Conservation (phyloP, 2,113 vertebrate species). For the Lates calcarifer region DNA sequence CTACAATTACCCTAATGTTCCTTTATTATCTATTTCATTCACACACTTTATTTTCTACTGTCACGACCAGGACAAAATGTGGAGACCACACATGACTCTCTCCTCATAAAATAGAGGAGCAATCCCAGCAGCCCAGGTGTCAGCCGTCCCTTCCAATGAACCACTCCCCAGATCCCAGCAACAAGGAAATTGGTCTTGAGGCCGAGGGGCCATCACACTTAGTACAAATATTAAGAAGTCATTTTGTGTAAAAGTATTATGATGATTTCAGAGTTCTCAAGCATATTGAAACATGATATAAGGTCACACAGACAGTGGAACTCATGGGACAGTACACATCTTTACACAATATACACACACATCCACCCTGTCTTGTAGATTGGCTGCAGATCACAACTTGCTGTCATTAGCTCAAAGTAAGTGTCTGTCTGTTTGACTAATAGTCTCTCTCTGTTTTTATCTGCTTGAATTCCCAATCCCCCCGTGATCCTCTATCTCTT, state of each 20-base stretch:
- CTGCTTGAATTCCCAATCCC: conserved; percentile 36
- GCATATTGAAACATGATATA: neutral
- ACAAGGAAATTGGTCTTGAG: no score
- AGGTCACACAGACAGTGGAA: neutral
- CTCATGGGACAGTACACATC: neutral
- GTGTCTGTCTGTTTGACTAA: conserved; percentile 57
- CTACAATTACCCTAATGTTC: neutral
- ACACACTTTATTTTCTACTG: no score
- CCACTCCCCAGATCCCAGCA: no score
- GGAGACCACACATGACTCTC: no score
- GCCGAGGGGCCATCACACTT: no score
- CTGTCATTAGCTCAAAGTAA: conserved; percentile 24
- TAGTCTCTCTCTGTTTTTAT: conserved; percentile 61
- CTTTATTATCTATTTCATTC: neutral
- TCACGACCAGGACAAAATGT: no score
- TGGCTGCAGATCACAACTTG: conserved; percentile 1
- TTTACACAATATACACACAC: neutral
- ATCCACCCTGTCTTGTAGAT: neutral
- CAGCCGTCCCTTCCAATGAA: no score
- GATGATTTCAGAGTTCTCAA: neutral
- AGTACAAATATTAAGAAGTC: neutral
- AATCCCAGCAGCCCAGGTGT: no score
- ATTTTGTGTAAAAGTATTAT: neutral
- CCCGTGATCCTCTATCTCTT: conserved; percentile 39
- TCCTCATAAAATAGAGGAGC: no score